Conservation (phyloP, 2,113 vertebrate genomes). For the Myanophis thanlyinensis region DNA sequence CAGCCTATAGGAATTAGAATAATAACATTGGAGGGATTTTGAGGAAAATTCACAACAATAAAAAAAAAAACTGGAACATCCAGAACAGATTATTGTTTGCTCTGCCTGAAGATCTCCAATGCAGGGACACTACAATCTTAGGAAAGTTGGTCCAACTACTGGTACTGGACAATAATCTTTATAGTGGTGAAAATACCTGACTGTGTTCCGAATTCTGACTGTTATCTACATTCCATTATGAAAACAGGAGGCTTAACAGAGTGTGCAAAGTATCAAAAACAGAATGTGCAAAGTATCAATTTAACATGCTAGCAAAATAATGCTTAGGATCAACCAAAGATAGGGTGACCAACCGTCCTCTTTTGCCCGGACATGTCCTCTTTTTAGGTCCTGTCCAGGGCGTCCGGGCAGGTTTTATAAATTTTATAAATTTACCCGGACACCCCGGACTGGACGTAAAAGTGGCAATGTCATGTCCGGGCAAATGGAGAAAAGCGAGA, state of each 20-base stretch:
- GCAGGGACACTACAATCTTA: background rate
- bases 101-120: background rate
- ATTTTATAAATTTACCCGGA: too few relatives aligned
- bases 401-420: too few relatives aligned
- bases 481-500: too few relatives aligned
- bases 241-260: background rate
- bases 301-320: background rate
- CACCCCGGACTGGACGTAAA: too few relatives aligned
- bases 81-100: background rate
- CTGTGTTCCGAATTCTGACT: background rate
- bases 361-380: too few relatives aligned
- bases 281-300: background rate
- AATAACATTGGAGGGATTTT: background rate
- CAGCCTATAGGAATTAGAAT: background rate
- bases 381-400: too few relatives aligned
- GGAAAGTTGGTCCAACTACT: background rate
- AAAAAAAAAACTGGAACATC: background rate
- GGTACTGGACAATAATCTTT: too few relatives aligned
- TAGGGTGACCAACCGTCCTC: too few relatives aligned
- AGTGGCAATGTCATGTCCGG: too few relatives aligned
- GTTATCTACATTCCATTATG: background rate
- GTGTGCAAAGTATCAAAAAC: background rate
- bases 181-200: background rate
- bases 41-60: background rate
- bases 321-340: background rate